Conservation (phyloP, 2,797 vertebrate genomes). For the Eupleurogrammus muticus region DNA sequence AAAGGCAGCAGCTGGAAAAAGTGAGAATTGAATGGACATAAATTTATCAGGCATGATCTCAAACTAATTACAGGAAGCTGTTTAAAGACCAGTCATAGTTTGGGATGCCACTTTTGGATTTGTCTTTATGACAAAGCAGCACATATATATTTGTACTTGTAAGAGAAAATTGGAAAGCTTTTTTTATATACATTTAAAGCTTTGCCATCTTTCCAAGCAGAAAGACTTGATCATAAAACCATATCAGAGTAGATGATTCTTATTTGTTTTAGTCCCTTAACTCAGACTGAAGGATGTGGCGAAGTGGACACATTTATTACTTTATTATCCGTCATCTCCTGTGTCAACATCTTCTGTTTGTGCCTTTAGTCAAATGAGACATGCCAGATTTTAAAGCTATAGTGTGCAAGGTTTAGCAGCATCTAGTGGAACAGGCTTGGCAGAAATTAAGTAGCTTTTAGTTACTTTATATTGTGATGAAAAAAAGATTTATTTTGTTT, state of each 20-base stretch:
- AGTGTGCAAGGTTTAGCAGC: too few species aligned
- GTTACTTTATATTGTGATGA: too few species aligned
- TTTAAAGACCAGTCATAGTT: not conserved
- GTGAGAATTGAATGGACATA: not conserved
- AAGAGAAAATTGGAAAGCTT: slow-evolving; percentile 30
- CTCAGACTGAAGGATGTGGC: too few species aligned
- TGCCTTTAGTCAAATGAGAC: slow-evolving; percentile 36
- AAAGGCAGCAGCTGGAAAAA: not conserved
- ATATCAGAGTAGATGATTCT: slow-evolving; percentile 40
- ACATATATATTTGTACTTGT: not conserved
- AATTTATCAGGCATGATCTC: not conserved
- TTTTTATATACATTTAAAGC: slow-evolving; percentile 25
- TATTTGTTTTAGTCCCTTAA: too few species aligned
- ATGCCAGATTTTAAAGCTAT: not conserved
- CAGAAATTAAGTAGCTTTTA: too few species aligned
- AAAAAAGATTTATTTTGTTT: too few species aligned
- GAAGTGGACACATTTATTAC: too few species aligned
- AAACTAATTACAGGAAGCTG: not conserved
- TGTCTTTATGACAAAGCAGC: not conserved
- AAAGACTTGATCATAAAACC: slow-evolving; percentile 49
- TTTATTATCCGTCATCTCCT: not conserved
- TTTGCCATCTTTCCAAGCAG: slow-evolving; percentile 1
- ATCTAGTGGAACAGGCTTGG: too few species aligned
- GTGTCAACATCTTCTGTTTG: slow-evolving; percentile 9
- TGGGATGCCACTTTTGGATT: not conserved